These are phyloP conservation scores for Camponotus vicinus DNA, from an alignment of 1,140 invertebrate genomes.

Conservation along the genomic window DNA sequence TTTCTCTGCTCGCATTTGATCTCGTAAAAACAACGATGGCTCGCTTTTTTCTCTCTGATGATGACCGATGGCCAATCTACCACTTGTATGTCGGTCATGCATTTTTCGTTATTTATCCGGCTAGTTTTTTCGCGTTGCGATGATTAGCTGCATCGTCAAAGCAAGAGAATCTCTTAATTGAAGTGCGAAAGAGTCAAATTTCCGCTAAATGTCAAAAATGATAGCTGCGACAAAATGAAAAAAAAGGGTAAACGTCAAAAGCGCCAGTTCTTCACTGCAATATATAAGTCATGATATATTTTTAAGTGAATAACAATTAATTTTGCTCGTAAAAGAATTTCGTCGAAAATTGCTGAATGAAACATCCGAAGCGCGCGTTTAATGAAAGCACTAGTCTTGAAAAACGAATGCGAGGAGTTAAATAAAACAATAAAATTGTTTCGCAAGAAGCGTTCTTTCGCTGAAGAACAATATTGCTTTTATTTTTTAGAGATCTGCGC, in stretches of 20 bases:
- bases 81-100: background rate
- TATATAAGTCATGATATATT: constrained; percentile 13
- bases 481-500: constrained; percentile 52
- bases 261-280: background rate
- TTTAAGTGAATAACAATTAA: constrained; percentile 41
- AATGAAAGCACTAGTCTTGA: constrained; percentile 50
- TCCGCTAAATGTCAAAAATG: background rate
- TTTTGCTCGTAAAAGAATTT: constrained; percentile 44
- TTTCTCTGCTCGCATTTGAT: background rate
- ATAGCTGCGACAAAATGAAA: background rate
- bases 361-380: constrained; percentile 57
- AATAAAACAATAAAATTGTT: constrained; percentile 63
- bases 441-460: constrained; percentile 42
- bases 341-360: constrained; percentile 54
- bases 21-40: constrained; percentile 29
- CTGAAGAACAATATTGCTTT: constrained; percentile 54
- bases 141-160: background rate
- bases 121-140: background rate
- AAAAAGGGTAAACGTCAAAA: background rate
- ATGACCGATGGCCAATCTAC: background rate
- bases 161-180: constrained; percentile 26
- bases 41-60: background rate
- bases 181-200: constrained; percentile 22
- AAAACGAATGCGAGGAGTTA: constrained; percentile 37
- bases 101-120: constrained; percentile 14